These are phyloP conservation scores for Colossoma macropomum DNA, from an alignment of 2,113 vertebrate genomes.

Conservation along the genomic window DNA sequence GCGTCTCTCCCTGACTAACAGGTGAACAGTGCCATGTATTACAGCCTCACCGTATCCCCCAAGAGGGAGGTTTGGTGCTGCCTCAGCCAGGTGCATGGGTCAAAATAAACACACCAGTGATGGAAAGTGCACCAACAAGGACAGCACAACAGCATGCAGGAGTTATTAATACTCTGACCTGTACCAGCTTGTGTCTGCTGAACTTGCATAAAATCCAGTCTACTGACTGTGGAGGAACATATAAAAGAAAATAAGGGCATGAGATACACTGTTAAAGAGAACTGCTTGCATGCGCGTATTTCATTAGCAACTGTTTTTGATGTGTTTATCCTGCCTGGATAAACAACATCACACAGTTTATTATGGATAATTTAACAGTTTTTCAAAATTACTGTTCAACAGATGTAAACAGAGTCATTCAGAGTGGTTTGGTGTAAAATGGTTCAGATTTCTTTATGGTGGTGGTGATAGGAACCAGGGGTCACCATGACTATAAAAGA, in stretches of 20 bases:
- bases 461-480: no score
- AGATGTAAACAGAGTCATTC: no score
- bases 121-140: slow-evolving; percentile 68
- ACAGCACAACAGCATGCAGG: slow-evolving; percentile 54
- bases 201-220: slow-evolving; percentile 41
- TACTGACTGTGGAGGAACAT: slow-evolving; percentile 25
- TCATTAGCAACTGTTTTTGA: no score
- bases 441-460: no score
- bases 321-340: no score
- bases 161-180: slow-evolving; percentile 61
- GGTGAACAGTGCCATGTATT: slow-evolving; percentile 72
- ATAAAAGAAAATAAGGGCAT: background rate
- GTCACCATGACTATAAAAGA: no score
- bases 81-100: slow-evolving; percentile 61
- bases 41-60: slow-evolving; percentile 52
- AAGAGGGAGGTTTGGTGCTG: slow-evolving; percentile 31
- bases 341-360: no score
- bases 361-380: no score
- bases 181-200: slow-evolving; percentile 34
- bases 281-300: no score
- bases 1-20: slow-evolving; percentile 66
- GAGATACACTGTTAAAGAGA: no score
- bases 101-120: slow-evolving; percentile 59
- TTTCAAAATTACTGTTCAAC: no score
- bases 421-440: no score